Base-by-base conservation (phyloP, 2,888 invertebrate species). In the Lepidonotus clava region DNA sequence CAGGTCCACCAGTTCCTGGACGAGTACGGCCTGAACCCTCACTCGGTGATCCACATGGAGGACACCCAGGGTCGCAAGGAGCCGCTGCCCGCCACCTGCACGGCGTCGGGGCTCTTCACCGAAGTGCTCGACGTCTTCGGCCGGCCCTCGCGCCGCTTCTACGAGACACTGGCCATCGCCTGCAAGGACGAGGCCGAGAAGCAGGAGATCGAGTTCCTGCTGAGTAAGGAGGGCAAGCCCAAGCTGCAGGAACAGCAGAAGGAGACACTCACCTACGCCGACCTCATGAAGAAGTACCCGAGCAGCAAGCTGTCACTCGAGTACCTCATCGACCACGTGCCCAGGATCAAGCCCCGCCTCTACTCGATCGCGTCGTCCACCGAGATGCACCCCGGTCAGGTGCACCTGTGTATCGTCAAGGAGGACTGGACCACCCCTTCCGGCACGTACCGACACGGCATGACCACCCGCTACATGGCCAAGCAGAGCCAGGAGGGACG, bases 351-450 rank as follows among this genome's bases (percentile, higher is more conserved):
- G 80, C 90, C 90, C 14, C 84, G 90, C 2, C 86, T 90, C 28
- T 90, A 90, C 83, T 90, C 90, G 21, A 90, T 90, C 86, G 90
- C 90, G 11, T 88, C 88, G 14, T 83, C 88, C 11, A 21, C 53
- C 8, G 90, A 89, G 80, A 90, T 90, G 90, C 86, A 86, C 86
- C 80, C 80, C n/a, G 88, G 89, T 56, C 88, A 66, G 46, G 71
- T 90, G 61, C 88, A 90, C 66, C 87, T 90, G 76, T 90, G 90
- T 71, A 89, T 90, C 46, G 90, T 90, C n/a, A 89, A 89, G 66
- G 89, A 89, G 28, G 88, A 89, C 84, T 89, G 88, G 90, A 87
- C 84, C 24, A 88, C 88, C 0, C 87, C 89, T 1, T 46, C 61
- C 21, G 89, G 88, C 46, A 40, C 41, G 46, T 87, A 86, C 86